phyloP scores from a whole-genome alignment of 37 sponge, comb jelly and placozoan genomes.

The Cliona cf. orientalis region DNA sequence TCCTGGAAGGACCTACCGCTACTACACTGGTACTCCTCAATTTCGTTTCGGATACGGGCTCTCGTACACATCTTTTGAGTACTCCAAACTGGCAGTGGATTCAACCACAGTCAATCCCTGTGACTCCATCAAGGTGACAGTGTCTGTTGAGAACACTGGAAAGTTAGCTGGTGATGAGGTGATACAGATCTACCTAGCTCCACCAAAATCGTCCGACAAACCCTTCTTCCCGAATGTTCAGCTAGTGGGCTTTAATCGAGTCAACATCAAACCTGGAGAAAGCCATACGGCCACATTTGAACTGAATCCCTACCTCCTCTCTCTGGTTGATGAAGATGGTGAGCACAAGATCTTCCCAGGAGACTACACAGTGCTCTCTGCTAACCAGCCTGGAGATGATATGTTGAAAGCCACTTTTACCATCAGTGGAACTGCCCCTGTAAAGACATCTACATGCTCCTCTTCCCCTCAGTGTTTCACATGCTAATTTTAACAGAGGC shows the following conservation, averaged over 20 bases:
- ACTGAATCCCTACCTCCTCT: constrained; percentile 50
- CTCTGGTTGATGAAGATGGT: constrained; percentile 55
- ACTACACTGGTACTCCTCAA: constrained; percentile 29
- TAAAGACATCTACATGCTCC: background rate
- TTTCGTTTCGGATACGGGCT: constrained; percentile 63
- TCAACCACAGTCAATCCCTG: constrained; percentile 33
- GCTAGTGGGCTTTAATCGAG: constrained; percentile 60
- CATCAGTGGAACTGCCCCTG: background rate
- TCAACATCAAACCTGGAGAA: background rate
- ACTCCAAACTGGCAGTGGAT: constrained; percentile 24
- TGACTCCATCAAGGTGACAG: constrained; percentile 19
- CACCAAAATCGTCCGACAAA: constrained; percentile 4
- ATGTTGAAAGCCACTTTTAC: background rate
- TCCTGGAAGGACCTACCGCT: constrained; percentile 55
- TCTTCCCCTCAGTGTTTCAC: constrained; percentile 2
- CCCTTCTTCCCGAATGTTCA: constrained; percentile 6
- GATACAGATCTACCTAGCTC: constrained; percentile 56
- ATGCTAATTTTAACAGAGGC: constrained; percentile 9
- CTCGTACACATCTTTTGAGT: constrained; percentile 51
- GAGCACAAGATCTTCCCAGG: constrained; percentile 52
- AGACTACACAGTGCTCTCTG: constrained; percentile 29
- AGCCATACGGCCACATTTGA: constrained; percentile 3
- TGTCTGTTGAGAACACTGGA: constrained; percentile 54
- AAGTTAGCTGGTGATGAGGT: constrained; percentile 62
- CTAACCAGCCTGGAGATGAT: background rate